These are phyloP conservation scores for Antigone vipio DNA, from an alignment of 2,113 vertebrate genomes.

Conservation along the genomic window DNA sequence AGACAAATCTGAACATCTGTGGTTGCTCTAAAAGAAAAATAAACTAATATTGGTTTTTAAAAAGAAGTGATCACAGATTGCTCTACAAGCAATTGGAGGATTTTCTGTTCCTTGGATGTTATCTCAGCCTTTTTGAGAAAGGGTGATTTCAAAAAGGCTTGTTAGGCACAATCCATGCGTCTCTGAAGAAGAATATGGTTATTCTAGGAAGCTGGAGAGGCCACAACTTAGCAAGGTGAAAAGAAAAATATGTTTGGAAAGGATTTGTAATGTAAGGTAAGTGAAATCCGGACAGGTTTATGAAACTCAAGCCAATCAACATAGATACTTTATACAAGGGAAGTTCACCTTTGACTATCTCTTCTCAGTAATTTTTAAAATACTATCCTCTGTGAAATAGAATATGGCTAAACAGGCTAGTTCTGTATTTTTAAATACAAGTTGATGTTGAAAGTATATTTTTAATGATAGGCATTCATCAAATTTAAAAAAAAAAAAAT, in stretches of 20 bases:
- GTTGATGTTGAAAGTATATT: not conserved
- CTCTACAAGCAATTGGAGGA: constrained; percentile 40
- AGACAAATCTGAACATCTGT: constrained; percentile 51
- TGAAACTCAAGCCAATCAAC: constrained; percentile 19
- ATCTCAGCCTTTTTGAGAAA: not conserved
- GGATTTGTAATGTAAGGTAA: constrained; percentile 39
- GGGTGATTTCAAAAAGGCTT: not conserved
- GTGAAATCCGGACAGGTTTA: constrained; percentile 1
- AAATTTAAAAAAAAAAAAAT: not conserved
- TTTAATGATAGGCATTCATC: not conserved
- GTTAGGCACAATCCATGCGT: not conserved
- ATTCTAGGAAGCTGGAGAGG: constrained; percentile 6
- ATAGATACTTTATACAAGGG: not conserved
- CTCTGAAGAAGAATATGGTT: not conserved
- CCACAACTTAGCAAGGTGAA: constrained; percentile 26
- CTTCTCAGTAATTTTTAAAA: not conserved
- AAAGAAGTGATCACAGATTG: constrained; percentile 1
- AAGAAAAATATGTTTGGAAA: constrained; percentile 40
- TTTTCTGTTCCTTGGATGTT: constrained; percentile 43
- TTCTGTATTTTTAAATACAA: not conserved
- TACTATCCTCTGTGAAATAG: not conserved
- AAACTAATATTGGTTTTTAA: constrained; percentile 21
- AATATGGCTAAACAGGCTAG: not conserved
- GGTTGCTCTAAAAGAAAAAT: constrained; percentile 49
- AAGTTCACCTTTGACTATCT: not conserved